Evolutionary conservation across 2,888 invertebrate species (phyloP).

Genomic region (Lithophane ornitopus): DNA sequence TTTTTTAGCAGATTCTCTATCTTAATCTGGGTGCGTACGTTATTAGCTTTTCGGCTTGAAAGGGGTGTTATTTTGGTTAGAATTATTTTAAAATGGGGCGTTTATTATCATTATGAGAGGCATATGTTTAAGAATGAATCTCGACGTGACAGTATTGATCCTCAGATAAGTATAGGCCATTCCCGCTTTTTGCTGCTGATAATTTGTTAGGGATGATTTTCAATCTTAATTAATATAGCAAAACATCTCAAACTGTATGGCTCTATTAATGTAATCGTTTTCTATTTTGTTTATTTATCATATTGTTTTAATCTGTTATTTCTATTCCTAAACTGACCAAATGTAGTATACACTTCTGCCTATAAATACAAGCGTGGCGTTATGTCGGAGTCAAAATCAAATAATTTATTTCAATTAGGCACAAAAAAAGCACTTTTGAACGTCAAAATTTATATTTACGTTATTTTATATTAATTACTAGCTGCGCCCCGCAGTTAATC

Average conservation of each 20-base stretch:
- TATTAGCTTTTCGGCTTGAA: conserved; percentile 32
- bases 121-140: conserved; percentile 11
- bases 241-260: background rate
- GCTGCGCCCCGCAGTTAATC: no score
- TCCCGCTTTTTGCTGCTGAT: background rate
- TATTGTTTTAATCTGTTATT: background rate
- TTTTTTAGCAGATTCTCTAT: conserved; percentile 15
- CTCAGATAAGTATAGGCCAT: background rate
- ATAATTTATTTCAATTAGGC: no score
- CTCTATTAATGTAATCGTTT: background rate
- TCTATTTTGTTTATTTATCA: background rate
- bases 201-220: background rate
- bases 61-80: conserved; percentile 15
- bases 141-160: conserved; percentile 9
- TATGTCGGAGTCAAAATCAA: no score
- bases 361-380: background rate
- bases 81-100: conserved; percentile 39
- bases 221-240: background rate
- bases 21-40: conserved; percentile 22
- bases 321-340: background rate
- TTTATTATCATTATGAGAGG: conserved; percentile 33
- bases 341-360: background rate
- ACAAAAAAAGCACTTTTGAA: no score
- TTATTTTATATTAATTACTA: background rate
- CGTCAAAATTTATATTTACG: no score